These are phyloP conservation scores for Andrena praecox DNA, from an alignment of 2,888 invertebrate species.

Conservation along the genomic window DNA sequence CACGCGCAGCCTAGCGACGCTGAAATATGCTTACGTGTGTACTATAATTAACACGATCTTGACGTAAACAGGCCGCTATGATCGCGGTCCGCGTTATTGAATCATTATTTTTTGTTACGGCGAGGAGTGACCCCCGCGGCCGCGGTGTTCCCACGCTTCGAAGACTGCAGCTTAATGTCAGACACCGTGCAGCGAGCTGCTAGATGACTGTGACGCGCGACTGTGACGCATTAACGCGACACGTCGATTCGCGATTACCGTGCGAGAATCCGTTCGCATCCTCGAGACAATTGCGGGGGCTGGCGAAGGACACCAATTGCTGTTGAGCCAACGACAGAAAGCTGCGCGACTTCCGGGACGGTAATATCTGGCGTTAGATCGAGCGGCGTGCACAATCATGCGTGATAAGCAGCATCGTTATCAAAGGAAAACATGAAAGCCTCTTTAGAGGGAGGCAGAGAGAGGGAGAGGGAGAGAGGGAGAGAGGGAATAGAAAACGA, in stretches of 20 bases:
- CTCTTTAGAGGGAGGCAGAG: neutral
- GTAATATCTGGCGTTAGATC: constrained; percentile 61
- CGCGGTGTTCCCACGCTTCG: constrained; percentile 57
- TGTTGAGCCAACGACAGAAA: constrained; percentile 64
- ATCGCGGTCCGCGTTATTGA: neutral
- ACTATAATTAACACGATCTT: constrained; percentile 18
- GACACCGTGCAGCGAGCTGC: constrained; percentile 15
- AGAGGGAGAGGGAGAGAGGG: too few relatives aligned
- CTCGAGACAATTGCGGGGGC: constrained; percentile 73
- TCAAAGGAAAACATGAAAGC: constrained; percentile 24
- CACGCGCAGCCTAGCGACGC: neutral
- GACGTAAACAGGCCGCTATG: constrained; percentile 13
- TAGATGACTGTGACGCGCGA: constrained; percentile 38
- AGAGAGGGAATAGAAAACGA: constrained; percentile 16
- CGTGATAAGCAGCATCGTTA: constrained; percentile 41
- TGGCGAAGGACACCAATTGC: constrained; percentile 72
- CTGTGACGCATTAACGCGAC: constrained; percentile 67
- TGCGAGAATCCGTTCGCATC: constrained; percentile 70
- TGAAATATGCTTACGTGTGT: neutral
- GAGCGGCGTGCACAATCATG: constrained; percentile 30
- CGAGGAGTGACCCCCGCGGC: constrained; percentile 24
- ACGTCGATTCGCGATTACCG: constrained; percentile 73
- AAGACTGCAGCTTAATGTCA: constrained; percentile 54
- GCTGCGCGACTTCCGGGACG: constrained; percentile 67
- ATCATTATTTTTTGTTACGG: neutral